Percentiles rank a stretch among this genome's conserved stretches.
phyloP scores from a whole-genome alignment of 2,888 invertebrate species.

The Platypus cylindrus region DNA sequence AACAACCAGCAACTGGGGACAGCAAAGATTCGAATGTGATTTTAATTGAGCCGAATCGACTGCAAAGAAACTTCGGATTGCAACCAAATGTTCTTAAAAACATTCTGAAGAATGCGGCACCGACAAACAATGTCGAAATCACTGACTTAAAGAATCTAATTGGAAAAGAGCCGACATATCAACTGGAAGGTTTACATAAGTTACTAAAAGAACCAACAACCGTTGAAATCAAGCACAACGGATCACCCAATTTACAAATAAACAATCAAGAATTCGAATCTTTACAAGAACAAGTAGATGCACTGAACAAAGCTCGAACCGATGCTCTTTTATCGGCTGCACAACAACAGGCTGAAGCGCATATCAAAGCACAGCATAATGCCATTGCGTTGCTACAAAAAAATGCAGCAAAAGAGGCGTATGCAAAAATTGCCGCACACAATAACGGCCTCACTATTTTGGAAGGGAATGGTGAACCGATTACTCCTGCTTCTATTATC shows the following conservation, averaged over 20 bases:
- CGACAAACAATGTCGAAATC: conserved; percentile 22
- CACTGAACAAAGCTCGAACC: conserved; percentile 24
- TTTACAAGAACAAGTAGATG: conserved; percentile 27
- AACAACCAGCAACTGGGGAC: conserved; percentile 9
- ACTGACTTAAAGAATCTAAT: conserved; percentile 37
- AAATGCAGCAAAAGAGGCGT: conserved; percentile 19
- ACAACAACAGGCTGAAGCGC: conserved; percentile 24
- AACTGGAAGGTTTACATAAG: conserved; percentile 40
- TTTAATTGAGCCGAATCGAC: conserved; percentile 18
- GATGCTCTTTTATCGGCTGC: conserved; percentile 24
- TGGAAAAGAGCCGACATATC: conserved; percentile 38
- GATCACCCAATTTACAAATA: conserved; percentile 4
- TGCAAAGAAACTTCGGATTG: conserved; percentile 16
- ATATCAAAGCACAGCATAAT: conserved; percentile 26
- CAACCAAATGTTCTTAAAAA: conserved; percentile 8
- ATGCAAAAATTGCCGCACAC: conserved; percentile 21
- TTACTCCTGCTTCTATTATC: background rate
- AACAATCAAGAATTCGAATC: conserved; percentile 14
- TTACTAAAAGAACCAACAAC: conserved; percentile 17
- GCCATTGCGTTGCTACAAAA: conserved; percentile 22
- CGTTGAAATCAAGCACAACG: conserved; percentile 8
- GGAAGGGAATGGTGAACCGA: background rate
- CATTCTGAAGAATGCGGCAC: conserved; percentile 11
- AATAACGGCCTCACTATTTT: conserved; percentile 14
- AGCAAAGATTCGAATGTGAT: conserved; percentile 12